A percentile compares a stretch with the other conserved stretches of the same genome.
phyloP scores from a whole-genome alignment of 2,797 vertebrate genomes.

The Etheostoma nigrum region DNA sequence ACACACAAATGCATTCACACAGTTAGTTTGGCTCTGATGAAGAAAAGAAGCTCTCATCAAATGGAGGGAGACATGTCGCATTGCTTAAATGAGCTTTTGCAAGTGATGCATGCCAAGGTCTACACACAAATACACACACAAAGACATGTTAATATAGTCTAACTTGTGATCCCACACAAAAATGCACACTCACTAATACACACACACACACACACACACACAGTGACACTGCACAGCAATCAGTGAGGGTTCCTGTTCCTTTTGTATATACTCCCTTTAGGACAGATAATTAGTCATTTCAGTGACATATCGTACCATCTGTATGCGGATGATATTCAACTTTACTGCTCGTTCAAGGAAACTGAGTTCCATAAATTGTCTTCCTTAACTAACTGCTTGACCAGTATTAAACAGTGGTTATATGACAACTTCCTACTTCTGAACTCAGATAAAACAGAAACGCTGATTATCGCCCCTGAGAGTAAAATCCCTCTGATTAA shows the following conservation, averaged over 20 bases:
- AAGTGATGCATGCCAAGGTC: conserved; percentile 1
- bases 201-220: conserved; percentile 14
- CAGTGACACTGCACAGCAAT: conserved; percentile 53
- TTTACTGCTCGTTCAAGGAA: no score
- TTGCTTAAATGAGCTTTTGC: conserved; percentile 57
- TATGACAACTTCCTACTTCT: no score
- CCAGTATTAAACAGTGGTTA: no score
- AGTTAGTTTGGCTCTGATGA: conserved; percentile 44
- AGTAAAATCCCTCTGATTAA: no score
- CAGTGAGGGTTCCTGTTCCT: conserved; percentile 51
- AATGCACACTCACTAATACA: conserved; percentile 34
- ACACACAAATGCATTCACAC: conserved; percentile 7
- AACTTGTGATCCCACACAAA: conserved; percentile 30
- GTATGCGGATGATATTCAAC: no score
- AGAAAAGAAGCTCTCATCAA: conserved; percentile 42
- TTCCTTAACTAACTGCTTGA: no score
- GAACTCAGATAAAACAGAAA: no score
- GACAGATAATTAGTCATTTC: no score
- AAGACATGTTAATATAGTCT: conserved; percentile 21
- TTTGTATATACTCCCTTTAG: no score
- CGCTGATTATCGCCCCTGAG: no score
- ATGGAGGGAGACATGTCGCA: conserved; percentile 54
- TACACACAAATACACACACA: conserved; percentile 26
- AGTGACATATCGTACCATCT: no score
- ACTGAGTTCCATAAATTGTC: no score